Evolutionary conservation across 2,113 vertebrate genomes (phyloP).

Genomic region (Dipodomys merriami): DNA sequence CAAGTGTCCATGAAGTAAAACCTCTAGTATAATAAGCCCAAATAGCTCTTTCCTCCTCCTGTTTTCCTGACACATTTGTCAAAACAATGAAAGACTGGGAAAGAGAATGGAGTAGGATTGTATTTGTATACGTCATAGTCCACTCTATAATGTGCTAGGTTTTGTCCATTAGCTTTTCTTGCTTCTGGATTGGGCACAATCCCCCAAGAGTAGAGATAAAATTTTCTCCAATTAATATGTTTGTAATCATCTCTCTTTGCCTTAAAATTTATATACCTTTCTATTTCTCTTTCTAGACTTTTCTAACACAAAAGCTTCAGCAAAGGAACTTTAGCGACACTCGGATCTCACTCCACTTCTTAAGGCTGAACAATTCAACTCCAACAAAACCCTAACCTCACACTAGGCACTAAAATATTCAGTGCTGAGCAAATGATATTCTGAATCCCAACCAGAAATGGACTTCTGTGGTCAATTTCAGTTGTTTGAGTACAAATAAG

Average conservation of each 20-base stretch:
- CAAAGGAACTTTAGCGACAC: background rate
- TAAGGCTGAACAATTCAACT: background rate
- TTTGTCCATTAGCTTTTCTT: too few species aligned
- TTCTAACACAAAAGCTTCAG: background rate
- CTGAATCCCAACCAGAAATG: background rate
- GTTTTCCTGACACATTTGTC: too few species aligned
- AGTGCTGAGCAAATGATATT: background rate
- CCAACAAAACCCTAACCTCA: background rate
- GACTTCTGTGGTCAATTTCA: background rate
- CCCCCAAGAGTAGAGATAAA: too few species aligned
- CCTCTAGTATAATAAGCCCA: too few species aligned
- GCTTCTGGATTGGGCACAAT: too few species aligned
- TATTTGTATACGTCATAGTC: too few species aligned
- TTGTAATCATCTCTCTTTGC: background rate
- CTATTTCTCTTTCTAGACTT: background rate
- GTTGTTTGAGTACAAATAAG: background rate
- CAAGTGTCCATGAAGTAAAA: too few species aligned
- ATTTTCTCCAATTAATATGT: background rate
- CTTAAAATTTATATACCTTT: background rate
- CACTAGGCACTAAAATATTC: background rate
- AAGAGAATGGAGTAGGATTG: too few species aligned
- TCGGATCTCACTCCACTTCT: background rate
- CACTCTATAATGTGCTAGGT: too few species aligned
- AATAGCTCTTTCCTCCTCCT: too few species aligned
- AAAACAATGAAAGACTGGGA: too few species aligned